Percentiles rank a stretch among this genome's conserved stretches.
phyloP scores from a whole-genome alignment of 1,140 invertebrate genomes.

The Apolygus lucorum region DNA sequence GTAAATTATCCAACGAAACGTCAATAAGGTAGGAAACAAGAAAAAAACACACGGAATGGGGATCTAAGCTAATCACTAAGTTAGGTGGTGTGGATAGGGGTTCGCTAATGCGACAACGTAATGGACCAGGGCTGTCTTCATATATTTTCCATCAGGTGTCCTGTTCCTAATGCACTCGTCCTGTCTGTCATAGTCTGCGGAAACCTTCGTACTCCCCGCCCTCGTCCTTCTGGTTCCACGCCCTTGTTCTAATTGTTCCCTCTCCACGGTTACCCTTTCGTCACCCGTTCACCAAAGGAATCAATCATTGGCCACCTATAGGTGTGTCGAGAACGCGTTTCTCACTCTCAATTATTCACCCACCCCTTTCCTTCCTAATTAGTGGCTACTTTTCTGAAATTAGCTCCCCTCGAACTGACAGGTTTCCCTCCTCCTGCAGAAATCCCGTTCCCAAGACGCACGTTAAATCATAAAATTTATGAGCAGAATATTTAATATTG shows the following conservation, averaged over 20 bases:
- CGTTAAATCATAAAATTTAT: too few relatives aligned
- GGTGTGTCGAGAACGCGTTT: not conserved
- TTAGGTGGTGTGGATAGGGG: not conserved
- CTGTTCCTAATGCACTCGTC: slow-evolving; percentile 25
- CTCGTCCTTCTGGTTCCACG: too few relatives aligned
- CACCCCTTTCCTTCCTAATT: not conserved
- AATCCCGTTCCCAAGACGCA: too few relatives aligned
- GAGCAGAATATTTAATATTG: too few relatives aligned
- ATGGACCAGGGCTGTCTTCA: slow-evolving; percentile 28
- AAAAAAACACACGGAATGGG: too few relatives aligned
- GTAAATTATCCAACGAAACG: too few relatives aligned
- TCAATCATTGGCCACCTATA: slow-evolving; percentile 8
- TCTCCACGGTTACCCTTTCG: not conserved
- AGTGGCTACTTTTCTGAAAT: not conserved
- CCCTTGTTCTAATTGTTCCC: slow-evolving; percentile 16
- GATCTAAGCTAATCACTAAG: not conserved
- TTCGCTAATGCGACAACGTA: slow-evolving; percentile 21
- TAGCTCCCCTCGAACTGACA: too few relatives aligned
- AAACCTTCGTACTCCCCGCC: too few relatives aligned
- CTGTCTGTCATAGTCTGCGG: slow-evolving; percentile 22
- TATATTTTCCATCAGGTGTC: slow-evolving; percentile 28
- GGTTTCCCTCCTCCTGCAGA: too few relatives aligned
- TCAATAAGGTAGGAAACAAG: too few relatives aligned
- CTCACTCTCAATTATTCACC: not conserved
- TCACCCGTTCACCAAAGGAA: not conserved